phyloP scores from a whole-genome alignment of 2,797 vertebrate genomes.

The Cossypha dichroa region DNA sequence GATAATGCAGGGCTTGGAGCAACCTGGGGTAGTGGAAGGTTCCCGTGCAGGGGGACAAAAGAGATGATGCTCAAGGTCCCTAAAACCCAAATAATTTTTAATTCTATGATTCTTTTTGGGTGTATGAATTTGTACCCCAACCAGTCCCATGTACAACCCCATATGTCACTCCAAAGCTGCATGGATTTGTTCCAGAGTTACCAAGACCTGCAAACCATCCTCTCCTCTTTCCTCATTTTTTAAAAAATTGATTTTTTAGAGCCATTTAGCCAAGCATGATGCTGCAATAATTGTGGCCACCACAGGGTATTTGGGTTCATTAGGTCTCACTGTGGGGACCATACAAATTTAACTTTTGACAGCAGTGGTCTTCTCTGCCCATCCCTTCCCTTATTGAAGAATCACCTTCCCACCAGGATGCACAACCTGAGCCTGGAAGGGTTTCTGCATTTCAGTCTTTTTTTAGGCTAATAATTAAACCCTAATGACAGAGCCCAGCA shows the following conservation, averaged over 20 bases:
- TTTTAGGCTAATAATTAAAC: slow-evolving; percentile 42
- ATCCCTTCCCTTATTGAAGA: not conserved
- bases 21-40: not conserved
- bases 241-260: not conserved
- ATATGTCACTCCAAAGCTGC: not conserved
- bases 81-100: not conserved
- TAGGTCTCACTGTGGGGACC: not conserved
- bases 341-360: not conserved
- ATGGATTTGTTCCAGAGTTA: not conserved
- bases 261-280: not conserved
- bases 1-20: not conserved
- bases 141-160: not conserved
- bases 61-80: not conserved
- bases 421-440: not conserved
- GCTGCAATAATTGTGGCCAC: not conserved
- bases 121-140: not conserved
- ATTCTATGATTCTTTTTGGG: not conserved
- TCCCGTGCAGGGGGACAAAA: rapidly evolving
- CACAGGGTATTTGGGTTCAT: not conserved
- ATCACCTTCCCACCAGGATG: not conserved
- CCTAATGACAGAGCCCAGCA: not conserved
- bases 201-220: rapidly evolving
- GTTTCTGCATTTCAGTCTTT: not conserved
- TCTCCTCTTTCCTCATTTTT: not conserved
- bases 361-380: not conserved